Percentiles rank a stretch among this genome's conserved stretches.
Evolutionary conservation across 2,888 invertebrate genomes (phyloP).

Genomic region (Parnassius apollo): DNA sequence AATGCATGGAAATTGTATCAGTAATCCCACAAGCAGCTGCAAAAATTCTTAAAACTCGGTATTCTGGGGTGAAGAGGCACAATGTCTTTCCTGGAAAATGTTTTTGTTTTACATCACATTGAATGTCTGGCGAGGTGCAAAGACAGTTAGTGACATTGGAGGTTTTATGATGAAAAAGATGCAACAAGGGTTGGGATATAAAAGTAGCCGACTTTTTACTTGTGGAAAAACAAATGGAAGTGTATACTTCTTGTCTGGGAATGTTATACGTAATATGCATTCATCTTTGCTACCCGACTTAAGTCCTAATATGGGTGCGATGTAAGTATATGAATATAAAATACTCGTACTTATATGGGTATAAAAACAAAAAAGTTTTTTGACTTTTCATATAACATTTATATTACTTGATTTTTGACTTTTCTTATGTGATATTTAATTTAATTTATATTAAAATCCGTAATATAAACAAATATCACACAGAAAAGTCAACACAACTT

Average conservation of each 20-base stretch:
- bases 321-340: too few relatives aligned
- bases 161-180: slow-evolving; percentile 68
- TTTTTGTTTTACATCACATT: slow-evolving; percentile 48
- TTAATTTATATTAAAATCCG: too few relatives aligned
- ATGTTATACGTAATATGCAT: background rate
- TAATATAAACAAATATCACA: too few relatives aligned
- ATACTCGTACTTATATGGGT: too few relatives aligned
- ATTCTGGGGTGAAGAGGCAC: slow-evolving; percentile 44
- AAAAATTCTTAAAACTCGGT: slow-evolving; percentile 37
- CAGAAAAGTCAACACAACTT: slow-evolving; percentile 1
- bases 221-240: slow-evolving; percentile 46
- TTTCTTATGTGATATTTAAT: too few relatives aligned
- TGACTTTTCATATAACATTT: too few relatives aligned
- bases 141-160: slow-evolving; percentile 49
- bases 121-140: slow-evolving; percentile 55
- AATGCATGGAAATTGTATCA: too few relatives aligned
- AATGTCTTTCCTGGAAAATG: slow-evolving; percentile 49
- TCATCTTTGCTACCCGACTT: background rate
- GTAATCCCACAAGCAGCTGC: background rate
- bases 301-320: too few relatives aligned
- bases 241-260: slow-evolving; percentile 29
- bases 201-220: slow-evolving; percentile 41
- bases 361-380: too few relatives aligned
- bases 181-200: slow-evolving; percentile 48
- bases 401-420: too few relatives aligned